Evolutionary conservation across 2,888 invertebrate species (phyloP).

Genomic region (Drosophila villosipedis): DNA sequence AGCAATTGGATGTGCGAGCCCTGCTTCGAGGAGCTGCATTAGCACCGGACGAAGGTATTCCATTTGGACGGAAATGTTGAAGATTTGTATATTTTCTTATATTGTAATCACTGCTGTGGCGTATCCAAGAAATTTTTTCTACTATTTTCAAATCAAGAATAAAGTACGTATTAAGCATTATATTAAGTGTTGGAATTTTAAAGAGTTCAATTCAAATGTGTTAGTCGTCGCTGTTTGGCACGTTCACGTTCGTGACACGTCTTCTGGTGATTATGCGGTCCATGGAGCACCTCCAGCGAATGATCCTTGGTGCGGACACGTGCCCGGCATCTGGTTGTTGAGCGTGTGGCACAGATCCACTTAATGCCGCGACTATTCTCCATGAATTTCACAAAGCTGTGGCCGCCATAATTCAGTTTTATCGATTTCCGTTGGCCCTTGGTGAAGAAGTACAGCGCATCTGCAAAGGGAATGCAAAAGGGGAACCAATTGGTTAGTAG

Average conservation of each 20-base stretch:
- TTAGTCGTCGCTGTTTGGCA: slow-evolving; percentile 3
- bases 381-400: slow-evolving; percentile 83
- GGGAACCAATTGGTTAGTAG: slow-evolving; percentile 22
- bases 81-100: slow-evolving; percentile 1
- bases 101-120: not conserved
- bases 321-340: slow-evolving; percentile 83
- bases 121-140: not conserved
- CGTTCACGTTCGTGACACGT: slow-evolving; percentile 14
- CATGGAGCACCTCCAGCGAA: slow-evolving; percentile 77
- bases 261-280: slow-evolving; percentile 79
- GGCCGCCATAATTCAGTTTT: slow-evolving; percentile 82
- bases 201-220: not conserved
- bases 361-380: slow-evolving; percentile 83
- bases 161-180: not conserved
- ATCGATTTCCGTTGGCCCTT: slow-evolving; percentile 82
- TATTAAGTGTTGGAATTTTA: not conserved
- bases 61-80: not conserved
- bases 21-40: slow-evolving; percentile 76
- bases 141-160: slow-evolving; percentile 3
- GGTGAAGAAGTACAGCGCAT: slow-evolving; percentile 73
- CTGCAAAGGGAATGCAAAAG: slow-evolving; percentile 42
- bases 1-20: slow-evolving; percentile 84
- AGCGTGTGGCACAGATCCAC: slow-evolving; percentile 84
- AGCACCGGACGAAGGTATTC: not conserved
- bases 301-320: slow-evolving; percentile 79